These are phyloP conservation scores for Callocephalon fimbriatum DNA, from an alignment of 2,113 vertebrate species.

Conservation along the genomic window DNA sequence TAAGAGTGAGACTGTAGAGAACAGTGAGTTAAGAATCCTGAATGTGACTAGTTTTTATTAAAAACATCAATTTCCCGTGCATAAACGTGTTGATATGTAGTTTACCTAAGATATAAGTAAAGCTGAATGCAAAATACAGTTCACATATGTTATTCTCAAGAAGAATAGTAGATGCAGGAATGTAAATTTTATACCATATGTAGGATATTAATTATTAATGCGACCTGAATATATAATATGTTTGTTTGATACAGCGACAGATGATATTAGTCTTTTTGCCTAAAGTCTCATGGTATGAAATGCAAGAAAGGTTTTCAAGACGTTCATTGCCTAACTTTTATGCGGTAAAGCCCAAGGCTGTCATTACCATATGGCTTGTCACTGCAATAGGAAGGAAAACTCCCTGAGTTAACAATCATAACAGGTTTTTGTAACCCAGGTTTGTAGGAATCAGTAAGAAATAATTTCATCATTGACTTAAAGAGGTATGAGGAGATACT, in stretches of 20 bases:
- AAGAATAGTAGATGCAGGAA: conserved; percentile 18
- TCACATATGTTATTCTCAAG: background rate
- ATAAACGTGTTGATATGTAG: background rate
- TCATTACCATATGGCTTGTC: background rate
- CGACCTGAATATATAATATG: conserved; percentile 35
- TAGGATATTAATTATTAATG: conserved; percentile 45
- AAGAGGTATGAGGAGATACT: background rate
- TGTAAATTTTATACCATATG: conserved; percentile 8
- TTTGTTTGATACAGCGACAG: conserved; percentile 18
- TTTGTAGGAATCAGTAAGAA: background rate
- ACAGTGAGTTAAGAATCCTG: background rate
- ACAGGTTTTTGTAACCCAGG: background rate
- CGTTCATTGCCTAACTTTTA: background rate
- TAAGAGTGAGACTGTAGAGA: background rate
- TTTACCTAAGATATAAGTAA: conserved; percentile 31
- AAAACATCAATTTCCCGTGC: background rate
- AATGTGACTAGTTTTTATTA: background rate
- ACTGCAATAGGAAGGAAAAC: background rate
- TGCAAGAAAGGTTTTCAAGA: conserved; percentile 34
- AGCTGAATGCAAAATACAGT: background rate
- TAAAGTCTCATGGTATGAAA: conserved; percentile 8
- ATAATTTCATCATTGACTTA: background rate
- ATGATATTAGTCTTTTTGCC: conserved; percentile 35
- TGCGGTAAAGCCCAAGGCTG: background rate
- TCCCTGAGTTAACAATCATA: background rate